Evolutionary conservation across 2,888 invertebrate genomes (phyloP).

Genomic region (Metacarcinus magister): DNA sequence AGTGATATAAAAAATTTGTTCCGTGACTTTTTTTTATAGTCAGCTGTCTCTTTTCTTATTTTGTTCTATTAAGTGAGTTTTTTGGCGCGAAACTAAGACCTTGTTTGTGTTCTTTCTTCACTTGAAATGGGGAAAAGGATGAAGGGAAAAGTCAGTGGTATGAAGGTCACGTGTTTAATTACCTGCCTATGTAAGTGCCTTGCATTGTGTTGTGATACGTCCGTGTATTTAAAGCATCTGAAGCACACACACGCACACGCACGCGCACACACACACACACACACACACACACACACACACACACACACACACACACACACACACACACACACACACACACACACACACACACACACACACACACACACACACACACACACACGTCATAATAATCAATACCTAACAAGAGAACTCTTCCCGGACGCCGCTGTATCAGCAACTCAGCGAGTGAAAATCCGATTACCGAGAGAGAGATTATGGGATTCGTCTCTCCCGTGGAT

Average conservation of each 20-base stretch:
- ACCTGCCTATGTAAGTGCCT: neutral
- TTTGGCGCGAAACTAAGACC: neutral
- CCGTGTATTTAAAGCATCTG: neutral
- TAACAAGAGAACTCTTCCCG: slow-evolving; percentile 7
- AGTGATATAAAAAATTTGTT: neutral
- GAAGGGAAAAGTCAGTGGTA: neutral
- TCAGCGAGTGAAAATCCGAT: slow-evolving; percentile 48
- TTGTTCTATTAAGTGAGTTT: neutral
- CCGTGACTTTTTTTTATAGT: neutral
- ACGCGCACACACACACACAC: slow-evolving; percentile 22
- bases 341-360: neutral
- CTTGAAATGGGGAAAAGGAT: neutral
- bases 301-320: slow-evolving; percentile 26
- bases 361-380: neutral
- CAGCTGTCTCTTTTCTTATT: neutral
- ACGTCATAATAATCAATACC: slow-evolving; percentile 36
- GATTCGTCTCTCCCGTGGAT: neutral
- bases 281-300: slow-evolving; percentile 26
- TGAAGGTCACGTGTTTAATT: neutral
- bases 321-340: slow-evolving; percentile 31
- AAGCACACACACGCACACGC: neutral
- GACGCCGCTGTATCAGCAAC: slow-evolving; percentile 23
- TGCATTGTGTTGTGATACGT: neutral
- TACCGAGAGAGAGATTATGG: neutral
- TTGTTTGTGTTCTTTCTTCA: neutral